A percentile compares a stretch with the other conserved stretches of the same genome.
phyloP scores from a whole-genome alignment of 2,888 invertebrate genomes.

The Synergus itoensis region DNA sequence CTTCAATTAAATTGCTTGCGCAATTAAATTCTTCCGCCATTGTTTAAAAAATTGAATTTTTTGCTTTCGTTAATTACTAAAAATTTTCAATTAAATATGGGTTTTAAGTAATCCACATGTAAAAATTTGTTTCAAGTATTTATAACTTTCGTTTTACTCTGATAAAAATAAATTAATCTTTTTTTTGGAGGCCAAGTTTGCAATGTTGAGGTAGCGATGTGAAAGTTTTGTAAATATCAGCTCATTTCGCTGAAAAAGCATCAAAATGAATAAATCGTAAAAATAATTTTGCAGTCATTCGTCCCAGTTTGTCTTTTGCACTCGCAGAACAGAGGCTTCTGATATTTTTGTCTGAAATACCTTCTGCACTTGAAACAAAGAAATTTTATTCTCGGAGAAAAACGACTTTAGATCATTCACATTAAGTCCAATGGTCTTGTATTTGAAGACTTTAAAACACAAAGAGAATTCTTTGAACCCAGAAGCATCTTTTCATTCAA shows the following conservation, averaged over 20 bases:
- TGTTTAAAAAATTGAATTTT: neutral
- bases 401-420: constrained; percentile 17
- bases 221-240: neutral
- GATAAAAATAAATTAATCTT: neutral
- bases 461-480: constrained; percentile 18
- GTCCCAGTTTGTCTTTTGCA: constrained; percentile 18
- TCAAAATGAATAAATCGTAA: constrained; percentile 1
- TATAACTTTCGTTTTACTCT: neutral
- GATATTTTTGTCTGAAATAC: constrained; percentile 31
- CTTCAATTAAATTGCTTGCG: neutral
- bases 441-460: constrained; percentile 32
- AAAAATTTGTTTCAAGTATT: neutral
- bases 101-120: neutral
- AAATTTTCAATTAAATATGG: no score
- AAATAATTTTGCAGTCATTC: constrained; percentile 40
- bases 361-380: constrained; percentile 34
- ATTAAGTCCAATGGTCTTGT: constrained; percentile 16
- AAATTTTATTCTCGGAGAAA: constrained; percentile 30
- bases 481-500: neutral
- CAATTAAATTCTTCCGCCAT: neutral
- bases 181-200: neutral
- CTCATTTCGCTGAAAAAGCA: neutral
- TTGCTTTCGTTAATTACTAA: neutral
- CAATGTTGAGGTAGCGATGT: neutral
- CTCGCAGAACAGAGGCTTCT: constrained; percentile 3